Percentiles rank a stretch among this genome's conserved stretches.
These are phyloP conservation scores for Melieria omissa DNA, from an alignment of 2,888 invertebrate species.

Conservation along the genomic window DNA sequence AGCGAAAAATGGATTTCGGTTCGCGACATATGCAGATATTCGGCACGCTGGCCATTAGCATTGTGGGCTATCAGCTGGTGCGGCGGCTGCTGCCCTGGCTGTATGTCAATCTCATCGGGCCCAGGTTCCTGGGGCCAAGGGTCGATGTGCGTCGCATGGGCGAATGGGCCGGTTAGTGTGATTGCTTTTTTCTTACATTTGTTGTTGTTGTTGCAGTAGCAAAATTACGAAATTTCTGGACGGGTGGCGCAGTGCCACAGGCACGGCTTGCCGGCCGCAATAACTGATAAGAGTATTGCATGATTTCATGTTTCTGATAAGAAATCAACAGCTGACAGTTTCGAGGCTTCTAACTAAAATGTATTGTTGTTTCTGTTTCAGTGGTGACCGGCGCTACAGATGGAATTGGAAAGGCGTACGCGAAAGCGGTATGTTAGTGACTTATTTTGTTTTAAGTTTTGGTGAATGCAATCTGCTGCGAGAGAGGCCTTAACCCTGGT, in stretches of 20 bases:
- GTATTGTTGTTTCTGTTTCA: constrained; percentile 64
- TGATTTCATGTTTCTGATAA: constrained; percentile 26
- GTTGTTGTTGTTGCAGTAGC: too few relatives aligned
- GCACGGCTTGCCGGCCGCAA: too few relatives aligned
- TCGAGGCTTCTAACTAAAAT: background rate
- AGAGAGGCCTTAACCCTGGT: too few relatives aligned
- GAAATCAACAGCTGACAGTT: constrained; percentile 15
- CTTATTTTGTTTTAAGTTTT: too few relatives aligned
- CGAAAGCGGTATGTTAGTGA: constrained; percentile 71
- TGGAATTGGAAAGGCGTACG: constrained; percentile 90
- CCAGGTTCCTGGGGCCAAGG: constrained; percentile 70
- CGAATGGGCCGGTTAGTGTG: constrained; percentile 74
- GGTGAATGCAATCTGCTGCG: too few relatives aligned
- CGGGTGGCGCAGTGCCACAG: too few relatives aligned
- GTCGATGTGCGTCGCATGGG: constrained; percentile 77
- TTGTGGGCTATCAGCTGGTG: constrained; percentile 64
- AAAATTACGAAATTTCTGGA: too few relatives aligned
- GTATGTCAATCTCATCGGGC: constrained; percentile 69
- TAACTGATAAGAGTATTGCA: too few relatives aligned
- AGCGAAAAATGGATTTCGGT: constrained; percentile 49
- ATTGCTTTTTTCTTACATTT: too few relatives aligned
- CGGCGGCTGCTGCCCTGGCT: constrained; percentile 63
- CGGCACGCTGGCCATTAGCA: constrained; percentile 55
- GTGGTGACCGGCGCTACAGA: constrained; percentile 90
- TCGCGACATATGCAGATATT: constrained; percentile 48